Conservation (phyloP, 2,888 invertebrate species). For the Scaptodrosophila latifasciaeformis region DNA sequence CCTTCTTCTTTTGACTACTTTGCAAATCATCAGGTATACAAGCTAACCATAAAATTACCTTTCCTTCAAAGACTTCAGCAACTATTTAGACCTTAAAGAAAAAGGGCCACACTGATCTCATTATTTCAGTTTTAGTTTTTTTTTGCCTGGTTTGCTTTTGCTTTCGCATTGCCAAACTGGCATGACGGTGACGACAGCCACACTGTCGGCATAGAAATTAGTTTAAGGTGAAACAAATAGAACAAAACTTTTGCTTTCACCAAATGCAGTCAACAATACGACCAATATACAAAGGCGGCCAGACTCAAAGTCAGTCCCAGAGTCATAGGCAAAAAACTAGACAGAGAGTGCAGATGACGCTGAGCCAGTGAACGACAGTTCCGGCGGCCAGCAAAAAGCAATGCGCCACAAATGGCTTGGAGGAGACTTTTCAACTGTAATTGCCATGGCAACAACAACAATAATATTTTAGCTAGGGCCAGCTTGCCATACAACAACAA, state of each 20-base stretch:
- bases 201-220: neutral
- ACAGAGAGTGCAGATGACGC: constrained; percentile 13
- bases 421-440: constrained; percentile 16
- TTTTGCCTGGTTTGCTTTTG: no score
- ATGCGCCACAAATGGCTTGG: no score
- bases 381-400: constrained; percentile 48
- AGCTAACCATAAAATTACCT: no score
- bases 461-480: constrained; percentile 8
- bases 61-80: no score
- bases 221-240: constrained; percentile 59
- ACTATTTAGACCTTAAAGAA: no score
- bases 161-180: no score
- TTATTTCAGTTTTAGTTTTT: no score
- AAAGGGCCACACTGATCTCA: no score
- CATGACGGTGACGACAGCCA: no score
- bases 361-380: constrained; percentile 65
- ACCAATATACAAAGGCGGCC: no score
- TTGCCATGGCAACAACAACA: constrained; percentile 23
- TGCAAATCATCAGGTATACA: no score
- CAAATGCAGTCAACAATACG: constrained; percentile 41
- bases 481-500: constrained; percentile 41
- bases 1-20: neutral
- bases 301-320: neutral
- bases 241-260: constrained; percentile 66
- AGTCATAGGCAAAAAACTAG: neutral